Percentiles rank a stretch among this genome's conserved stretches.
Conservation (phyloP, 2,888 invertebrate genomes). For the Melieria picta region DNA sequence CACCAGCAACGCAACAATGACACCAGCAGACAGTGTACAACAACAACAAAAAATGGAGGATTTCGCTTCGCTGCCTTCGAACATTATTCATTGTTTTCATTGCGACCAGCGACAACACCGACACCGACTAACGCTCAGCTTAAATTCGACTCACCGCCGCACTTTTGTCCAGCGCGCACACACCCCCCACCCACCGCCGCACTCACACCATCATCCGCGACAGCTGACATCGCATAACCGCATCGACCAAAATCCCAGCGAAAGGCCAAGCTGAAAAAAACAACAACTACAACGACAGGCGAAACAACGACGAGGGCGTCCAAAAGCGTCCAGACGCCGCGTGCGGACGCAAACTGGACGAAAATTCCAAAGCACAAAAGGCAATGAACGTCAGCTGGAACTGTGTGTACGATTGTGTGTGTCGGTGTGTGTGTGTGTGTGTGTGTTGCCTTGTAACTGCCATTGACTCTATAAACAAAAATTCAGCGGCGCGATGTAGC, state of each 20-base stretch:
- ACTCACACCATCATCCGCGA: background rate
- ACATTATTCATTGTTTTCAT: conserved; percentile 1
- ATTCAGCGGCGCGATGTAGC: conserved; percentile 7
- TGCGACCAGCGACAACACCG: conserved; percentile 2
- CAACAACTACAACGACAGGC: background rate
- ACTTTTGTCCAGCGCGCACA: background rate
- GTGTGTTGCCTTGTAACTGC: conserved; percentile 5
- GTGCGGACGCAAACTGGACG: background rate
- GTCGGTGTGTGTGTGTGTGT: background rate
- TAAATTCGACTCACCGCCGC: background rate
- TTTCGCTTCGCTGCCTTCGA: conserved; percentile 1
- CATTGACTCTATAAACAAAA: conserved; percentile 32
- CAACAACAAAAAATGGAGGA: background rate
- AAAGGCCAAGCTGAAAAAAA: background rate
- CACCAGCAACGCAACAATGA: too few species aligned
- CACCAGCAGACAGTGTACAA: background rate
- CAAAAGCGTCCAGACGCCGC: background rate
- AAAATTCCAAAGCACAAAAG: conserved; percentile 1
- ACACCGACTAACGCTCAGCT: background rate
- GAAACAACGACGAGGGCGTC: background rate
- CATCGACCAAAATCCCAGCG: conserved; percentile 7
- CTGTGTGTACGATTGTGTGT: background rate
- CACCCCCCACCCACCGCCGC: background rate
- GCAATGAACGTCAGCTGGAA: background rate
- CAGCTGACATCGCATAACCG: background rate